Base-by-base conservation (phyloP, 2,888 invertebrate species). In the Monoplex corrugatus region DNA sequence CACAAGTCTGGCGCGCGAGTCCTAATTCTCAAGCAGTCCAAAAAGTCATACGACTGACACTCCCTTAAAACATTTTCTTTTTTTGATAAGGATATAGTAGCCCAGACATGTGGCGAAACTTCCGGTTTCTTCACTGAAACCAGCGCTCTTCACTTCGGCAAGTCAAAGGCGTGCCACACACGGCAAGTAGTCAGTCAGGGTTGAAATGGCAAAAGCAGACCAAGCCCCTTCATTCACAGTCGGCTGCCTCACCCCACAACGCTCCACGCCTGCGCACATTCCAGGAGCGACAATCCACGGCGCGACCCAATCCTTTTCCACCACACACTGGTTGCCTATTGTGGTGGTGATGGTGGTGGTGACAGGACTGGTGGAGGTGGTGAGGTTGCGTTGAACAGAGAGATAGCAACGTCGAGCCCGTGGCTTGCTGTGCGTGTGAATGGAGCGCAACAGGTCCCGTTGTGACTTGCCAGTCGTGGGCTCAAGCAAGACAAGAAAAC, bases 181-280 rank as follows among this genome's bases (percentile, higher is more conserved):
- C 84, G 50, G 45, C 84, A 57, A 38, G 84, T 84, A 84, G 84
- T 57, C 57, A 84, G 84, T 57, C 84, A 50, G n/a, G 38, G 84
- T 13, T 57, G 57, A 50, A 84, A 57, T 84, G 84, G 23, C 35
- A 84, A 38, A 50, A 32, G 57, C 50, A 38, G 84, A 84, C 84
- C 50, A 75, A 57, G 16, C 16, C 38, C 3, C 57, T 84, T 45
- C 50, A 57, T 84, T 57, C 50, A 50, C 57, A 83, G 44, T 83
- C 45, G 23, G 75, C 75, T 75, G 38, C 75, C 75, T 75, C 75
- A 13, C n/a, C 75, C 75, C 75, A 38, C 35, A 75, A 5, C 28
- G 78, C 78, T 80, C 43, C 8, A 6, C 84, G 84, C 84, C 50
- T 32, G 50, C 84, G 84, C 57, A 84, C 84, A 84, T 84, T 84